Percentiles rank a stretch among this genome's conserved stretches.
Evolutionary conservation across 2,888 invertebrate species (phyloP).

Genomic region (Pristionchus mayeri): DNA sequence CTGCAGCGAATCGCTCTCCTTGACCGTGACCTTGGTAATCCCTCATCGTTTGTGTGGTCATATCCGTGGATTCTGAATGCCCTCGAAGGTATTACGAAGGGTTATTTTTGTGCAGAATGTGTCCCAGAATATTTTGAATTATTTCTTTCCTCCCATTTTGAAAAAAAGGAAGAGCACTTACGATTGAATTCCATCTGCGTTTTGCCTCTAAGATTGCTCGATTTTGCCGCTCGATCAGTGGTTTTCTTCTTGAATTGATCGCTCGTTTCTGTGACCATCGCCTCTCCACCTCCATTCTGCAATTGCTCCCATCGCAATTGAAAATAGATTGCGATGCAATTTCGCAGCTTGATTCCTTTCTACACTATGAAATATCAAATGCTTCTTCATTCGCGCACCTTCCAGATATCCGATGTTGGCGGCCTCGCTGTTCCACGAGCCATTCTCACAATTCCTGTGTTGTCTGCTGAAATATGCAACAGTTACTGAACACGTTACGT

Average conservation of each 20-base stretch:
- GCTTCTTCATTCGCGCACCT: constrained; percentile 51
- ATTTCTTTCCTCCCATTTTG: too few relatives aligned
- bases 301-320: background rate
- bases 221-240: background rate
- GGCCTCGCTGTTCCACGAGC: constrained; percentile 49
- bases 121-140: too few relatives aligned
- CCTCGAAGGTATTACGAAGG: too few relatives aligned
- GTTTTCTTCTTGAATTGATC: background rate
- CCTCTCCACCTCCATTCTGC: background rate
- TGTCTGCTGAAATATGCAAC: too few relatives aligned
- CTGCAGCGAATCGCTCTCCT: constrained; percentile 59
- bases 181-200: constrained; percentile 20
- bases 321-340: too few relatives aligned
- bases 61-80: constrained; percentile 52
- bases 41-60: constrained; percentile 50
- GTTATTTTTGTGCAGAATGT: too few relatives aligned
- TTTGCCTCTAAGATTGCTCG: constrained; percentile 3
- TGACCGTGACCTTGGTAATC: constrained; percentile 51
- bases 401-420: constrained; percentile 54
- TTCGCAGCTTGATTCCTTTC: too few relatives aligned
- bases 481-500: background rate
- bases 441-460: constrained; percentile 45
- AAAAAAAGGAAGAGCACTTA: background rate
- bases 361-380: too few relatives aligned
- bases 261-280: constrained; percentile 7